Percentiles rank a stretch among this genome's conserved stretches.
phyloP scores from a whole-genome alignment of 2,888 invertebrate genomes.

The Chalcis sispes region DNA sequence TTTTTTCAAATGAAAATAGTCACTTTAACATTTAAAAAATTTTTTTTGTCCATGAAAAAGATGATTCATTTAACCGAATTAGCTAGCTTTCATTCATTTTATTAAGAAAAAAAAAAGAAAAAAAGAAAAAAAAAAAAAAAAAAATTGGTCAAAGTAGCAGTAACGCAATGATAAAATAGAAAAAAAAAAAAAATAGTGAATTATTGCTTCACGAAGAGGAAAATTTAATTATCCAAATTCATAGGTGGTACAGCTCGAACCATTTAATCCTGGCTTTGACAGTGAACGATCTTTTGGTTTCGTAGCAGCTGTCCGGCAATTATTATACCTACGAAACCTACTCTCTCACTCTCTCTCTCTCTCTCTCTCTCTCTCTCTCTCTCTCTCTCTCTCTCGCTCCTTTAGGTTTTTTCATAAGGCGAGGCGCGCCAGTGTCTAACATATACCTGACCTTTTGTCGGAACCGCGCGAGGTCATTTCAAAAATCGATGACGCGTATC shows the following conservation, averaged over 20 bases:
- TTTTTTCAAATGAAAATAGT: no score
- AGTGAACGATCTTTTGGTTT: constrained; percentile 34
- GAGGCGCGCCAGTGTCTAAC: neutral
- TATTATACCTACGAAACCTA: constrained; percentile 63
- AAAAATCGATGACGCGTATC: constrained; percentile 73
- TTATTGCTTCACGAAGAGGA: constrained; percentile 54
- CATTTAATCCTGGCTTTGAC: constrained; percentile 37
- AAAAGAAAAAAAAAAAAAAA: no score
- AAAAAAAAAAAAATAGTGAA: neutral
- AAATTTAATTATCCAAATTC: constrained; percentile 66
- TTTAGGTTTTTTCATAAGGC: constrained; percentile 55
- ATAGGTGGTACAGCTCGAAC: constrained; percentile 55
- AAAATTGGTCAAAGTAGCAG: no score
- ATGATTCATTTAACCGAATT: neutral
- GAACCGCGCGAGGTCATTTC: constrained; percentile 65
- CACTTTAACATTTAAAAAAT: no score
- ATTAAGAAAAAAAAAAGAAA: no score
- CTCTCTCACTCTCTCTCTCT: neutral
- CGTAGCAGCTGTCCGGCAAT: constrained; percentile 70
- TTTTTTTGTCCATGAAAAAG: no score
- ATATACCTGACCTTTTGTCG: constrained; percentile 56
- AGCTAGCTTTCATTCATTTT: no score
- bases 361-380: neutral
- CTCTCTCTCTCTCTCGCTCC: constrained; percentile 33
- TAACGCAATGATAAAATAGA: constrained; percentile 10